Evolutionary conservation across 1,140 invertebrate genomes (phyloP).

Genomic region (Trichonephila inaurata): DNA sequence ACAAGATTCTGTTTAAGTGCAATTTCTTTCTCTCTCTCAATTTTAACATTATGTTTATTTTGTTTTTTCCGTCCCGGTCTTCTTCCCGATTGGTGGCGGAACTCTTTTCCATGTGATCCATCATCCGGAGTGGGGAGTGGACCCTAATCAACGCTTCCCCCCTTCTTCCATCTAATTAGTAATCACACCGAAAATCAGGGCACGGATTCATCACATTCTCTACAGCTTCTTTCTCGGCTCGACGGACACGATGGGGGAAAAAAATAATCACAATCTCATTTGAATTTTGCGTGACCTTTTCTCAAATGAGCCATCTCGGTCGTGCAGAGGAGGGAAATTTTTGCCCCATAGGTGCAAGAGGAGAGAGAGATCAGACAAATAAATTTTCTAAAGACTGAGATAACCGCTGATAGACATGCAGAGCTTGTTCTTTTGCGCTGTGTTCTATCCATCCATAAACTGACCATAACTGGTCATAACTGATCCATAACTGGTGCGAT

Average conservation of each 20-base stretch:
- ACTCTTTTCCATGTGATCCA: constrained; percentile 57
- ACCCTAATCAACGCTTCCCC: constrained; percentile 26
- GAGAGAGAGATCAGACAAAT: not conserved
- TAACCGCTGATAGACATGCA: too few relatives aligned
- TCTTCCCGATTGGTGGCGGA: not conserved
- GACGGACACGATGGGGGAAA: not conserved
- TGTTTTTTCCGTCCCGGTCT: not conserved
- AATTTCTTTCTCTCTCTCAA: constrained; percentile 30
- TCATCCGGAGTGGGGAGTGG: constrained; percentile 37
- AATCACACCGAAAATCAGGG: constrained; percentile 53
- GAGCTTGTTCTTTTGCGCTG: too few relatives aligned
- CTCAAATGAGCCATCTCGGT: constrained; percentile 17
- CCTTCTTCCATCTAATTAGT: constrained; percentile 50
- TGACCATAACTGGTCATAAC: too few relatives aligned
- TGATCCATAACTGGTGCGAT: too few relatives aligned
- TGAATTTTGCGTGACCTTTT: constrained; percentile 51
- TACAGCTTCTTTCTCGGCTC: not conserved
- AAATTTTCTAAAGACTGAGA: too few relatives aligned
- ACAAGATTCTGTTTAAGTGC: constrained; percentile 44
- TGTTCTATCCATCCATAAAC: too few relatives aligned
- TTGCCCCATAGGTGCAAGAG: not conserved
- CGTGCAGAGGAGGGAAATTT: not conserved
- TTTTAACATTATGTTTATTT: constrained; percentile 16
- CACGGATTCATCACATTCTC: constrained; percentile 46
- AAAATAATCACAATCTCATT: not conserved